phyloP scores from a whole-genome alignment of 2,888 invertebrate genomes.

The Limenitis camilla region DNA sequence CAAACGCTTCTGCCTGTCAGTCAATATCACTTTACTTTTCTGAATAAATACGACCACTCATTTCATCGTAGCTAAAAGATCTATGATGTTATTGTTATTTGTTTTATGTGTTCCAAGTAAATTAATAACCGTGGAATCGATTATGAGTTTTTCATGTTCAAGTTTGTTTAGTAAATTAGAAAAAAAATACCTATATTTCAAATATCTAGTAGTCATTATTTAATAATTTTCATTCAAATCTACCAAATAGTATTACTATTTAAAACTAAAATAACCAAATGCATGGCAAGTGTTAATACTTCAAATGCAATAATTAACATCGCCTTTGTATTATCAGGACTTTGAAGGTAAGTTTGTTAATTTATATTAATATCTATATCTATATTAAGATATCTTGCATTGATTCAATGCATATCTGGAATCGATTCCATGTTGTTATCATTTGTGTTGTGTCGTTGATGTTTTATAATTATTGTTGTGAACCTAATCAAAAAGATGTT shows the following conservation, averaged over 20 bases:
- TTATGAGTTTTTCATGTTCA: constrained; percentile 36
- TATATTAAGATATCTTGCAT: constrained; percentile 17
- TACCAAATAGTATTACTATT: neutral
- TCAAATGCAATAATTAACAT: constrained; percentile 16
- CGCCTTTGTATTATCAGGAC: constrained; percentile 24
- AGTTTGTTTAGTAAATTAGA: neutral
- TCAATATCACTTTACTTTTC: constrained; percentile 17
- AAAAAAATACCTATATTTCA: neutral
- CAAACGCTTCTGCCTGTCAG: constrained; percentile 20
- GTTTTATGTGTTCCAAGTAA: constrained; percentile 21
- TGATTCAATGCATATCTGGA: constrained; percentile 37
- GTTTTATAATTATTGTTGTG: constrained; percentile 27
- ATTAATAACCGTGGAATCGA: constrained; percentile 61
- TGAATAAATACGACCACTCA: constrained; percentile 20
- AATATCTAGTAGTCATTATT: neutral
- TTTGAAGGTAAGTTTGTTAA: constrained; percentile 55
- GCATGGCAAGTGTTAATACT: constrained; percentile 50
- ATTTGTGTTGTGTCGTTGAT: constrained; percentile 42
- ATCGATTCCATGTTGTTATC: constrained; percentile 65
- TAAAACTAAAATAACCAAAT: constrained; percentile 8
- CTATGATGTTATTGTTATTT: constrained; percentile 12
- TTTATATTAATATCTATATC: constrained; percentile 29
- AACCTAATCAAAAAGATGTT: neutral
- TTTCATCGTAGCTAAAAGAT: constrained; percentile 16
- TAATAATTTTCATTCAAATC: neutral